Evolutionary conservation across 2,113 vertebrate genomes (phyloP).

Genomic region (Axis porcinus): DNA sequence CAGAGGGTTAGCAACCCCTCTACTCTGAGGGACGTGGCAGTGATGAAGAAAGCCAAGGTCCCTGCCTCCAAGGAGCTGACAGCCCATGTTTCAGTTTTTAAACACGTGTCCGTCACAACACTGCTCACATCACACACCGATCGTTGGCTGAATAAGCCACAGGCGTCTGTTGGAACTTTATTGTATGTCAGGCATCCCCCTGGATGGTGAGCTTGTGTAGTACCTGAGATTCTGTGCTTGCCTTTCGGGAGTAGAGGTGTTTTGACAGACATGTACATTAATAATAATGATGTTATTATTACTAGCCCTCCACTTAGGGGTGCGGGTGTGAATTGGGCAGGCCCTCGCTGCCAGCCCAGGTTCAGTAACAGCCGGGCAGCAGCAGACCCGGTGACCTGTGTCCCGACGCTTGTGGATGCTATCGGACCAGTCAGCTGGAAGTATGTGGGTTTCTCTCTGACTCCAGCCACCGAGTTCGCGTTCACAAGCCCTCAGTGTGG

Average conservation of each 20-base stretch:
- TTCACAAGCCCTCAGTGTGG: not conserved
- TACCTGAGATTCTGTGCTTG: not conserved
- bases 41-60: not conserved
- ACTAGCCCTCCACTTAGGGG: accelerated
- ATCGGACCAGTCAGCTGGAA: not conserved
- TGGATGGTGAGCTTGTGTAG: not conserved
- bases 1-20: not conserved
- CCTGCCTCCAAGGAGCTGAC: not conserved
- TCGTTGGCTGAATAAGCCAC: not conserved
- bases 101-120: not conserved
- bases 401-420: not conserved
- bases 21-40: not conserved
- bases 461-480: not conserved
- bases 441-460: not conserved
- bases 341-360: not conserved
- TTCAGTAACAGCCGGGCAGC: not conserved
- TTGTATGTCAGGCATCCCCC: not conserved
- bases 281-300: too few relatives aligned
- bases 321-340: not conserved
- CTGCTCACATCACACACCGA: not conserved
- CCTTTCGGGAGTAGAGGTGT: not conserved
- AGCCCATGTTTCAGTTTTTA: not conserved
- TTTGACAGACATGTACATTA: not conserved
- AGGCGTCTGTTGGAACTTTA: too few relatives aligned
- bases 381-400: not conserved